Base-by-base conservation (phyloP, 2,888 invertebrate species). In the Homarus gammarus region DNA sequence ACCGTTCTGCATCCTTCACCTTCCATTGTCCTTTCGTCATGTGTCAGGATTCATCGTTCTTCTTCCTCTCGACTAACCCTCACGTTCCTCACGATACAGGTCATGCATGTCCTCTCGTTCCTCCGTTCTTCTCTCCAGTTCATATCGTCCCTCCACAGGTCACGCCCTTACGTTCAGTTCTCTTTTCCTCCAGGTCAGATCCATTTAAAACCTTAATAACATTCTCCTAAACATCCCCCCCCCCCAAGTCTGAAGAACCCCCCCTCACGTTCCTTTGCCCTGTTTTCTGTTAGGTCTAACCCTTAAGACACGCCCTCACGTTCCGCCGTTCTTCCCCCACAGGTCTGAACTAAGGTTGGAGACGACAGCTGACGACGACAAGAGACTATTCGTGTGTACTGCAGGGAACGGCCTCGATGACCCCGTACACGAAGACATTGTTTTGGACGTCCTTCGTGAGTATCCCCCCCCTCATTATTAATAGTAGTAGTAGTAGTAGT, bases 381-480 rank as follows among this genome's bases (percentile, higher is more conserved):
- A 61, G 18, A 33, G 79, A 36, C 36, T 61, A 6, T 22, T 79
- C n/a, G 61, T 79, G 38, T 79, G 79, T 61, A 79, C 79, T 36
- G 79, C 79, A 12, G 56, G n/a, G 56, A 79, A 79, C 61, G 61
- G 79, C 51, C 56, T 79, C 10, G 61, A 79, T 61, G 18, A 79
- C 1, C 79, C 79, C 38, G 79, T 79, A n/a, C 56, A 79, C 22
- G 38, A 38, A n/a, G 79, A 79, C 61, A 27, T 61, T 2, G 18
- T n/a, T 1, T 61, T 79, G 10, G 79, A 79, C 36, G 79, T 79
- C 15, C 56, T 61, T 12, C 79, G 79, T 79, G 61, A 79, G 79
- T 79, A 49, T 49, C 18, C n/a, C n/a, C n/a, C n/a, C n/a, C n/a
- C 5, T 44, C 44, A 44, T 44, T 12, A 12, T 44, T 44, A n/a